Evolutionary conservation across 2,797 vertebrate species (phyloP).

Genomic region (Cygnus olor): DNA sequence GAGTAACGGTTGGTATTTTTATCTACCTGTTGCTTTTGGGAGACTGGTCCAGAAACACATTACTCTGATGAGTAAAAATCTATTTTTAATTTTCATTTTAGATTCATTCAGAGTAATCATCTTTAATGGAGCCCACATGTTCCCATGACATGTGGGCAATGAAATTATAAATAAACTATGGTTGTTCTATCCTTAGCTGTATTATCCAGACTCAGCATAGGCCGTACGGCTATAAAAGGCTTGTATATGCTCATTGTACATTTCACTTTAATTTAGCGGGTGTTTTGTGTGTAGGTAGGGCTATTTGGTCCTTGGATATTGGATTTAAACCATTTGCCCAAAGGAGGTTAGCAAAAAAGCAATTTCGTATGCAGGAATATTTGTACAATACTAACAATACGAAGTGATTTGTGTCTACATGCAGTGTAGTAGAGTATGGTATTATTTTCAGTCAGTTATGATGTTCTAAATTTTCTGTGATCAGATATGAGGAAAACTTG

Average conservation of each 20-base stretch:
- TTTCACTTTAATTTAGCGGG: background rate
- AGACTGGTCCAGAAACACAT: background rate
- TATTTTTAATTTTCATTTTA: background rate
- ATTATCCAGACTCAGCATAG: background rate
- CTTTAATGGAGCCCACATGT: background rate
- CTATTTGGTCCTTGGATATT: background rate
- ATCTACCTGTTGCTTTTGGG: background rate
- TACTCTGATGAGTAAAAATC: background rate
- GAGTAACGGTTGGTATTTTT: background rate
- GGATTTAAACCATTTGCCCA: background rate
- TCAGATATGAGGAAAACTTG: background rate
- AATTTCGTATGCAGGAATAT: background rate
- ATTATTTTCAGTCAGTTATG: background rate
- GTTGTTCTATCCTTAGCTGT: background rate
- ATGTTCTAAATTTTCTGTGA: background rate
- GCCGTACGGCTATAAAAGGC: background rate
- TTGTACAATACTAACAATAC: background rate
- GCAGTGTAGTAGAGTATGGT: accelerated
- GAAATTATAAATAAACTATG: background rate
- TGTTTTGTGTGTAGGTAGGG: background rate
- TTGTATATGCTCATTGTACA: background rate
- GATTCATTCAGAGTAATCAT: background rate
- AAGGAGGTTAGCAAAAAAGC: background rate
- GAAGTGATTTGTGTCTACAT: background rate
- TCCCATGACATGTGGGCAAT: background rate